phyloP scores from a whole-genome alignment of 2,888 invertebrate genomes.

The Oscheius myriophilus region DNA sequence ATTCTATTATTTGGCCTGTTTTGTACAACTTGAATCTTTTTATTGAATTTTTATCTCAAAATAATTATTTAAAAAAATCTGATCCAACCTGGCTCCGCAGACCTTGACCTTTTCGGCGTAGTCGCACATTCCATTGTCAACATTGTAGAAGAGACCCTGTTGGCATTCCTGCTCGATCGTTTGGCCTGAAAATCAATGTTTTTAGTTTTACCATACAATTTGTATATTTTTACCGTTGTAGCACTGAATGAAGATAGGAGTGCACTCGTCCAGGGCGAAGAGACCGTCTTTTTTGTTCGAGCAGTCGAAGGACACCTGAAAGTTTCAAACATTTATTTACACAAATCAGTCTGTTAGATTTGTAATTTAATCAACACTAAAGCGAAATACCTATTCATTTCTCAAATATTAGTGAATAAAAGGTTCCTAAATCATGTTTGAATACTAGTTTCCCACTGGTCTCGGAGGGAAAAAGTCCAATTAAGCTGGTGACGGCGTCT shows the following conservation, averaged over 20 bases:
- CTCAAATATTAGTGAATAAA: too few relatives aligned
- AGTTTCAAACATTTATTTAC: not conserved
- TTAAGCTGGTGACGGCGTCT: too few relatives aligned
- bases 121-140: conserved; percentile 49
- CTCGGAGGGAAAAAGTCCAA: too few relatives aligned
- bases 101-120: conserved; percentile 37
- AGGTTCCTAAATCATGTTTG: too few relatives aligned
- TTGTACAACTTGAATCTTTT: too few relatives aligned
- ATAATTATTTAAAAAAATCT: too few relatives aligned
- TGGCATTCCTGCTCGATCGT: conserved; percentile 33
- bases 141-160: conserved; percentile 46
- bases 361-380: too few relatives aligned
- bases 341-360: too few relatives aligned
- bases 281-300: conserved; percentile 43
- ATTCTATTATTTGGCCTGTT: too few relatives aligned
- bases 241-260: conserved; percentile 49
- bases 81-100: conserved; percentile 41
- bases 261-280: conserved; percentile 48
- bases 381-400: too few relatives aligned
- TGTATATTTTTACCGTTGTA: conserved; percentile 31
- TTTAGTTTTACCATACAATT: not conserved
- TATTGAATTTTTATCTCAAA: too few relatives aligned
- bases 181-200: conserved; percentile 2
- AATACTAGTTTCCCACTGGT: too few relatives aligned
- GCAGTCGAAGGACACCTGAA: conserved; percentile 35